Percentiles rank a stretch among this genome's conserved stretches.
These are phyloP conservation scores for Quadriops clusia DNA, from an alignment of 2,888 invertebrate species.

Conservation along the genomic window DNA sequence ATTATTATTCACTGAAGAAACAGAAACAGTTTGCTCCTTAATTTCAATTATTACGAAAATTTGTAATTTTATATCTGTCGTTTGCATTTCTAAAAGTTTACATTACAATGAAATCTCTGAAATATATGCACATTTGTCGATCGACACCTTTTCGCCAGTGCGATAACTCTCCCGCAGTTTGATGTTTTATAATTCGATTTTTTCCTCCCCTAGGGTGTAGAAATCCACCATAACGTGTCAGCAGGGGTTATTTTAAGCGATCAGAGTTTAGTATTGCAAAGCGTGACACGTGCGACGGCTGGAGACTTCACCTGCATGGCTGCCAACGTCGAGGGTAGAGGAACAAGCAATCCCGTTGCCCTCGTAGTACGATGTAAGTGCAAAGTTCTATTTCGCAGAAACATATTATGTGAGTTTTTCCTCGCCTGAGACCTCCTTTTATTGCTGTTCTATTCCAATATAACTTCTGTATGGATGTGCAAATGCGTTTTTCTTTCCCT, in stretches of 20 bases:
- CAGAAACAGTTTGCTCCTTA: too few relatives aligned
- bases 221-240: slow-evolving; percentile 71
- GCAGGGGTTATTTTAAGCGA: slow-evolving; percentile 76
- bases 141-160: too few relatives aligned
- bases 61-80: too few relatives aligned
- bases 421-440: too few relatives aligned
- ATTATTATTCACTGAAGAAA: too few relatives aligned
- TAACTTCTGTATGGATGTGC: too few relatives aligned
- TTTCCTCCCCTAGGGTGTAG: too few relatives aligned
- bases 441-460: too few relatives aligned
- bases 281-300: slow-evolving; percentile 69
- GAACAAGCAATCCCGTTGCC: slow-evolving; percentile 59
- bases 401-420: slow-evolving; percentile 2
- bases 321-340: slow-evolving; percentile 74
- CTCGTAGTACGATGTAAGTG: slow-evolving; percentile 59
- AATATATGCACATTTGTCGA: slow-evolving; percentile 9
- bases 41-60: too few relatives aligned
- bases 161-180: too few relatives aligned
- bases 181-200: too few relatives aligned
- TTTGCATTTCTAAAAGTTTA: not conserved
- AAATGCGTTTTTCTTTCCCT: too few relatives aligned
- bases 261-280: slow-evolving; percentile 75
- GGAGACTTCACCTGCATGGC: slow-evolving; percentile 81
- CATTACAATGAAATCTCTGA: slow-evolving; percentile 12
- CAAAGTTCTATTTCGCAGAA: slow-evolving; percentile 12